Percentiles rank a stretch among this genome's conserved stretches.
Conservation (phyloP, 2,797 vertebrate species). For the Acipenser oxyrinchus region DNA sequence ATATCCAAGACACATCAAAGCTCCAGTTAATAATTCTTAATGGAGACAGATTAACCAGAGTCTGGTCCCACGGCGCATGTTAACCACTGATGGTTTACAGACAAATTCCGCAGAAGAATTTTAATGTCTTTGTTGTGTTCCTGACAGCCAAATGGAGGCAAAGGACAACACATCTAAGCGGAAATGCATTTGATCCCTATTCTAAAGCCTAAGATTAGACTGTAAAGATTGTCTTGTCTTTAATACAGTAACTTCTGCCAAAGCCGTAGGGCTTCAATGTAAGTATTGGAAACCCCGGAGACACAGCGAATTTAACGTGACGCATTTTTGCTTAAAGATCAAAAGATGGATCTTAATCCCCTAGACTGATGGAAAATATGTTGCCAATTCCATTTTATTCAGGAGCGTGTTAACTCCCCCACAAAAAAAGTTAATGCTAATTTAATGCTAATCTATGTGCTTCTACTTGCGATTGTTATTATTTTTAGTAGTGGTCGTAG, state of each 20-base stretch:
- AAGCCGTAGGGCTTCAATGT: too few relatives aligned
- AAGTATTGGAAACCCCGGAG: too few relatives aligned
- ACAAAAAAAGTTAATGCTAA: too few relatives aligned
- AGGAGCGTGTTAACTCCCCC: too few relatives aligned
- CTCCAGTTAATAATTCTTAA: constrained; percentile 28
- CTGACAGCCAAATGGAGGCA: background rate
- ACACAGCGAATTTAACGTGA: too few relatives aligned
- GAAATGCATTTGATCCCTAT: background rate
- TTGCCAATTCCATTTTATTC: too few relatives aligned
- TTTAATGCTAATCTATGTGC: too few relatives aligned
- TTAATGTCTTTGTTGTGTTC: background rate
- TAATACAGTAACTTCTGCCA: constrained; percentile 39
- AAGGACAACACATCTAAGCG: background rate
- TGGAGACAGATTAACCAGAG: constrained; percentile 24
- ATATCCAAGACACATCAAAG: constrained; percentile 15
- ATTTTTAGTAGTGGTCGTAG: too few relatives aligned
- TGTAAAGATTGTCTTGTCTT: background rate
- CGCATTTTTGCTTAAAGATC: too few relatives aligned
- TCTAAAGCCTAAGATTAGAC: background rate
- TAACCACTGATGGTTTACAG: constrained; percentile 8
- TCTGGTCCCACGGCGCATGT: background rate
- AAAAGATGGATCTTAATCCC: too few relatives aligned
- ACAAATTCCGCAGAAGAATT: constrained; percentile 7
- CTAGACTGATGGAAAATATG: too few relatives aligned
- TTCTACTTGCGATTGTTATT: too few relatives aligned